phyloP scores from a whole-genome alignment of 1,140 invertebrate species.

The Drosophila seguyi region DNA sequence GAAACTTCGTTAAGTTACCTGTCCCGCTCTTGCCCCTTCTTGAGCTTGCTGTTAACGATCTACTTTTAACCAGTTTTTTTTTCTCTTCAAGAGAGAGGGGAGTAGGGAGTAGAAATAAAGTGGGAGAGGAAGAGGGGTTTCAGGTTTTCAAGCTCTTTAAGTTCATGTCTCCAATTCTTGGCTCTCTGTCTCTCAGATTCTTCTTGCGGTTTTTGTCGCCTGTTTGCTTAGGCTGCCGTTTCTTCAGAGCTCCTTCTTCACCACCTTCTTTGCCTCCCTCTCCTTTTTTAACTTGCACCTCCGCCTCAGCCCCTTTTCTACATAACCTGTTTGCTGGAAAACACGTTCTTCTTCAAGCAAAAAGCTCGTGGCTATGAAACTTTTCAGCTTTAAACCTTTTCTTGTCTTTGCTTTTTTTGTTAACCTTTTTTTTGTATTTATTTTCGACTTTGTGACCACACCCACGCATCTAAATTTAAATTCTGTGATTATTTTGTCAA shows the following conservation, averaged over 20 bases:
- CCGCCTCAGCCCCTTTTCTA: background rate
- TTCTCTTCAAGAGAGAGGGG: background rate
- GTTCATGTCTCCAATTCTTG: conserved; percentile 29
- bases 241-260: background rate
- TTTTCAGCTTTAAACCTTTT: conserved; percentile 21
- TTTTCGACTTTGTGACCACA: conserved; percentile 12
- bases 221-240: conserved; percentile 65
- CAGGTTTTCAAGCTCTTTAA: conserved; percentile 39
- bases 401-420: background rate
- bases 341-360: conserved; percentile 10
- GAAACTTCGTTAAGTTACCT: conserved; percentile 34
- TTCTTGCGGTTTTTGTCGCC: conserved; percentile 53
- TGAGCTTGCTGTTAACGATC: conserved; percentile 57
- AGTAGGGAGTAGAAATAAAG: background rate
- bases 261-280: background rate
- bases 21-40: conserved; percentile 16
- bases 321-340: conserved; percentile 26
- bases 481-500: background rate
- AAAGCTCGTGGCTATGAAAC: conserved; percentile 18
- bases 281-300: background rate
- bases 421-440: background rate
- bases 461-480: conserved; percentile 7
- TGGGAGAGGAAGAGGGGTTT: background rate
- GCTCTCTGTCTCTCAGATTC: conserved; percentile 16
- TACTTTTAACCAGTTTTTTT: conserved; percentile 77